Percentiles rank a stretch among this genome's conserved stretches.
phyloP scores from a whole-genome alignment of 1,140 invertebrate genomes.

The Drosophila orosa region DNA sequence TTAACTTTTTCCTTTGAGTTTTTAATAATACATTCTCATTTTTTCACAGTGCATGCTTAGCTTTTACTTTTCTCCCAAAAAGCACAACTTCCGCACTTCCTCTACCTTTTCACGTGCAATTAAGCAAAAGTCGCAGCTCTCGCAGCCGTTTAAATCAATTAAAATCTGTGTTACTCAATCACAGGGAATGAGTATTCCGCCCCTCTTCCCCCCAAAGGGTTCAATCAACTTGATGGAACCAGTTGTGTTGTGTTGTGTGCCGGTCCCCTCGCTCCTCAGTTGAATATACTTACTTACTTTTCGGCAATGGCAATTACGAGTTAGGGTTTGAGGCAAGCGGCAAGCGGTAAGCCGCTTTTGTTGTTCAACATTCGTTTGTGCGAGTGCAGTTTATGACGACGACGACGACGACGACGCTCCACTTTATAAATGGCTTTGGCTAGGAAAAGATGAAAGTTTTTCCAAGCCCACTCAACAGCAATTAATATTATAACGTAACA shows the following conservation, averaged over 20 bases:
- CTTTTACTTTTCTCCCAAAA: conserved; percentile 43
- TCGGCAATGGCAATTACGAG: conserved; percentile 72
- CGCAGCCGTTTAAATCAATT: conserved; percentile 69
- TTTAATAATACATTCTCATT: not conserved
- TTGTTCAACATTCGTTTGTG: conserved; percentile 42
- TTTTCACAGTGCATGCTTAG: conserved; percentile 6
- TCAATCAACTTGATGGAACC: conserved; percentile 73
- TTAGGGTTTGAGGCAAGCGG: conserved; percentile 24
- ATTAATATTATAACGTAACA: conserved; percentile 52
- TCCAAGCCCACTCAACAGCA: conserved; percentile 24
- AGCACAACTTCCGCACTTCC: conserved; percentile 11
- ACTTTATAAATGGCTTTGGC: conserved; percentile 30
- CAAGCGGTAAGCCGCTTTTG: conserved; percentile 57
- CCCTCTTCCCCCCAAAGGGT: conserved; percentile 26
- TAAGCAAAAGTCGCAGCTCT: conserved; percentile 54
- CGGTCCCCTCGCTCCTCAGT: not conserved
- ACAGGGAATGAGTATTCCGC: conserved; percentile 12
- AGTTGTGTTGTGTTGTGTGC: conserved; percentile 37
- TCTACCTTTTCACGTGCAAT: conserved; percentile 64
- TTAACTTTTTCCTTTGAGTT: too few species aligned
- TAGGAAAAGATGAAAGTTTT: conserved; percentile 49
- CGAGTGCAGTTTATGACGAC: conserved; percentile 32
- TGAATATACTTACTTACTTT: conserved; percentile 32
- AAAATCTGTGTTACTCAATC: conserved; percentile 63
- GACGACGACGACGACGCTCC: conserved; percentile 29